phyloP scores from a whole-genome alignment of 2,888 invertebrate species.

The Euzophera pinguis region DNA sequence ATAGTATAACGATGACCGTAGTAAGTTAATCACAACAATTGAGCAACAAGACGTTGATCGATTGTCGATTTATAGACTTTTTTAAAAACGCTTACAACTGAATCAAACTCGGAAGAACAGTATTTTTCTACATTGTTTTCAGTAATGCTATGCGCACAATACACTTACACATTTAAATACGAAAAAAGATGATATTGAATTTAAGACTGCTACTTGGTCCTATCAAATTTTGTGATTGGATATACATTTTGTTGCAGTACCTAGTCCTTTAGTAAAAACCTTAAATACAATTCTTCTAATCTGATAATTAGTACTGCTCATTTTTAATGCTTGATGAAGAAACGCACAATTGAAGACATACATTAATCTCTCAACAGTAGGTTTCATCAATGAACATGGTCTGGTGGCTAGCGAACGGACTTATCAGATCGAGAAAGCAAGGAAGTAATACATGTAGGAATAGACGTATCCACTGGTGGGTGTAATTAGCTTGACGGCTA shows the following conservation, averaged over 20 bases:
- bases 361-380: background rate
- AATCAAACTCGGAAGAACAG: too few species aligned
- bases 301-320: too few species aligned
- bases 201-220: too few species aligned
- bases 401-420: background rate
- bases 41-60: background rate
- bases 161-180: too few species aligned
- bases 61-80: background rate
- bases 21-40: background rate
- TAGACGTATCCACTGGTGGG: background rate
- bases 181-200: too few species aligned
- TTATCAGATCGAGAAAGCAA: conserved; percentile 4
- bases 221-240: too few species aligned
- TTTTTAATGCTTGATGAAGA: background rate
- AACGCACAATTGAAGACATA: too few species aligned
- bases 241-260: too few species aligned
- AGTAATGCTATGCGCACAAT: too few species aligned
- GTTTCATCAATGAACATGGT: background rate
- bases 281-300: too few species aligned
- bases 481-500: background rate
- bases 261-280: too few species aligned
- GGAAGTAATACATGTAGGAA: background rate
- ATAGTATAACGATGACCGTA: background rate
- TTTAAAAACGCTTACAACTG: background rate
- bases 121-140: too few species aligned